A percentile compares a stretch with the other conserved stretches of the same genome.
Evolutionary conservation across 2,888 invertebrate genomes (phyloP).

Genomic region (Kuschelorhynchus macadamiae): DNA sequence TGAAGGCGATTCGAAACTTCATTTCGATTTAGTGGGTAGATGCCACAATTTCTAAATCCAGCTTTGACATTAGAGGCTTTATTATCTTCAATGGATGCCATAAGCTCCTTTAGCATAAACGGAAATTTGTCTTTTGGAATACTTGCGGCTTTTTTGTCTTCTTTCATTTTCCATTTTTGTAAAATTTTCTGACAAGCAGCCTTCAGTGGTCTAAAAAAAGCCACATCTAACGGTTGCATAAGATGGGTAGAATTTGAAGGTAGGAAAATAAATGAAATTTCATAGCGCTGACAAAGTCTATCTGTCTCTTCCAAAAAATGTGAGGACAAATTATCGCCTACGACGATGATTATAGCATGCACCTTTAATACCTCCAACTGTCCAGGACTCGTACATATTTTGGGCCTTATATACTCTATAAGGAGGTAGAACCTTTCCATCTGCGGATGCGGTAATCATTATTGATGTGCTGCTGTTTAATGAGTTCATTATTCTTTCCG

Average conservation of each 20-base stretch:
- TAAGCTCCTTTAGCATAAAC: constrained; percentile 3
- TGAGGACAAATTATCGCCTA: constrained; percentile 3
- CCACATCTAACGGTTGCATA: constrained; percentile 1
- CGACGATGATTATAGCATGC: constrained; percentile 8
- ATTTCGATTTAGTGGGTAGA: constrained; percentile 3
- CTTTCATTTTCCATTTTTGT: constrained; percentile 12
- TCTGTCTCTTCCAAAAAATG: constrained; percentile 1
- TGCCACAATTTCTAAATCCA: constrained; percentile 4
- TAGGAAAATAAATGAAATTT: constrained; percentile 1
- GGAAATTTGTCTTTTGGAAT: constrained; percentile 8
- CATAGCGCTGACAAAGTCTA: not conserved
- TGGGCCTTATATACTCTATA: constrained; percentile 22
- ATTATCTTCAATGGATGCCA: constrained; percentile 3
- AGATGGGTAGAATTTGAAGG: constrained; percentile 1
- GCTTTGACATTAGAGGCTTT: not conserved
- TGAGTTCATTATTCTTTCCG: too few relatives aligned
- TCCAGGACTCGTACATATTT: constrained; percentile 24
- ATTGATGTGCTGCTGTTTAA: constrained; percentile 19
- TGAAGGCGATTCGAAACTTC: not conserved
- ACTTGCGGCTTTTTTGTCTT: constrained; percentile 7
- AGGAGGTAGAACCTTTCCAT: constrained; percentile 13
- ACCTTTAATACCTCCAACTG: constrained; percentile 20
- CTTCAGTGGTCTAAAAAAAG: constrained; percentile 8
- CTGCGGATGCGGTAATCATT: constrained; percentile 25
- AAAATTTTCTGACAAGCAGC: constrained; percentile 4